Conservation (phyloP, 2,888 invertebrate genomes). For the Gisinianus flammeolus region DNA sequence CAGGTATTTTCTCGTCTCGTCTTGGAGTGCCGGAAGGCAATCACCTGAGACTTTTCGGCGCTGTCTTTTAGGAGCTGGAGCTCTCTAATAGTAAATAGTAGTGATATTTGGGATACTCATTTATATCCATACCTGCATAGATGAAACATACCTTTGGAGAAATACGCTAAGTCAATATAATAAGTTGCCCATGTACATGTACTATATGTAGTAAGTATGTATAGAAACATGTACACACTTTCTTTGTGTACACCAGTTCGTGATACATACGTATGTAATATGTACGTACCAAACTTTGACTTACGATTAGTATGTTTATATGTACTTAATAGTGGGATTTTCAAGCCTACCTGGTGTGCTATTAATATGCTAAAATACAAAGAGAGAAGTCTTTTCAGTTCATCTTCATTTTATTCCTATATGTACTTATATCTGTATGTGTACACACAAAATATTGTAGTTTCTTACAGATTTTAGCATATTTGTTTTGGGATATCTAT, state of each 20-base stretch:
- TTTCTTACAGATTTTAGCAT: slow-evolving; percentile 1
- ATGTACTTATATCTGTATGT: neutral
- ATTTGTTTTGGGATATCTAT: slow-evolving; percentile 8
- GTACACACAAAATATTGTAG: neutral
- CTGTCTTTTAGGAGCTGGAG: slow-evolving; percentile 29
- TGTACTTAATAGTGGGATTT: neutral
- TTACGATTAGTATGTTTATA: too few relatives aligned
- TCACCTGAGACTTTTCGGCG: slow-evolving; percentile 59
- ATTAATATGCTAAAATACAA: slow-evolving; percentile 53
- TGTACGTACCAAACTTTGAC: neutral
- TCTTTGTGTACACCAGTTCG: too few relatives aligned
- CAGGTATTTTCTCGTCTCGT: slow-evolving; percentile 32
- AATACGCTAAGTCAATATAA: neutral
- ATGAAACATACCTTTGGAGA: too few relatives aligned
- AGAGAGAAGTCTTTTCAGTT: slow-evolving; percentile 18
- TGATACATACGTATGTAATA: too few relatives aligned
- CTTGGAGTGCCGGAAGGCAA: slow-evolving; percentile 49
- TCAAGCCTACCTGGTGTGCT: slow-evolving; percentile 43
- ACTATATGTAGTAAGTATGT: too few relatives aligned
- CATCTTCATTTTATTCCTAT: slow-evolving; percentile 13
- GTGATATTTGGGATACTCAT: neutral
- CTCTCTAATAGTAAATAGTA: neutral
- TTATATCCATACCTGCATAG: too few relatives aligned
- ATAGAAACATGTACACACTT: neutral
- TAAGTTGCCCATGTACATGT: too few relatives aligned